Evolutionary conservation across 2,797 vertebrate genomes (phyloP).

Genomic region (Epinephelus malabaricus): DNA sequence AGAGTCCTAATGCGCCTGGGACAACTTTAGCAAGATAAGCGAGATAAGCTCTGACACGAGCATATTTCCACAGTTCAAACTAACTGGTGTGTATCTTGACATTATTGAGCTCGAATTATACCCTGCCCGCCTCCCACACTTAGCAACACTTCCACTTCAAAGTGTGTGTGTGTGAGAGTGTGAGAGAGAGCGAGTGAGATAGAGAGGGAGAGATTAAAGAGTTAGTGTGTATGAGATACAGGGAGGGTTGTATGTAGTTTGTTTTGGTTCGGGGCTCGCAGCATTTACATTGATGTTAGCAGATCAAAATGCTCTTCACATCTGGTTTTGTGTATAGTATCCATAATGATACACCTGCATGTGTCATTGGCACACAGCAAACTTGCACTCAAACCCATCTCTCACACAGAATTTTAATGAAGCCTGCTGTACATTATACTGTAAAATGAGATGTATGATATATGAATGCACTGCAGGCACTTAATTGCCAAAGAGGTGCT

Average conservation of each 20-base stretch:
- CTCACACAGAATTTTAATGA: slow-evolving; percentile 40
- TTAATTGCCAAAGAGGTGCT: slow-evolving; percentile 32
- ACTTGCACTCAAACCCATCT: slow-evolving; percentile 1
- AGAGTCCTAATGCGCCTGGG: slow-evolving; percentile 53
- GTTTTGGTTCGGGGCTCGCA: slow-evolving; percentile 42
- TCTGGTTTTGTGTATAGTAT: slow-evolving; percentile 13
- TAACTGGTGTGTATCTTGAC: slow-evolving; percentile 68
- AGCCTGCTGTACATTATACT: slow-evolving; percentile 30
- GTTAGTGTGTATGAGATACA: slow-evolving; percentile 34
- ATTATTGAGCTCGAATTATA: slow-evolving; percentile 73
- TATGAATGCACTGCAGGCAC: slow-evolving; percentile 16
- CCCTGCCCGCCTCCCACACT: slow-evolving; percentile 68
- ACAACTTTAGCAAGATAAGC: slow-evolving; percentile 69
- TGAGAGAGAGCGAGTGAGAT: slow-evolving; percentile 22
- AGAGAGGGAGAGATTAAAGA: slow-evolving; percentile 42
- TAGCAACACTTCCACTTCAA: slow-evolving; percentile 71
- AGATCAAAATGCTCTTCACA: slow-evolving; percentile 37
- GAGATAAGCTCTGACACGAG: slow-evolving; percentile 69
- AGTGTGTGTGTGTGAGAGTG: slow-evolving; percentile 40
- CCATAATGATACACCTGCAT: slow-evolving; percentile 44
- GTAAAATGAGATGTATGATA: slow-evolving; percentile 35
- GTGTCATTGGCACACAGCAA: slow-evolving; percentile 21
- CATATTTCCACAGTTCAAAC: slow-evolving; percentile 74
- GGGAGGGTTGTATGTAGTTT: slow-evolving; percentile 27
- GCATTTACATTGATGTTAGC: slow-evolving; percentile 48